Evolutionary conservation across 2,888 invertebrate genomes (phyloP), one percentile per base, ranked within the genome.

Genomic region (Hypomecis atomaria): DNA sequence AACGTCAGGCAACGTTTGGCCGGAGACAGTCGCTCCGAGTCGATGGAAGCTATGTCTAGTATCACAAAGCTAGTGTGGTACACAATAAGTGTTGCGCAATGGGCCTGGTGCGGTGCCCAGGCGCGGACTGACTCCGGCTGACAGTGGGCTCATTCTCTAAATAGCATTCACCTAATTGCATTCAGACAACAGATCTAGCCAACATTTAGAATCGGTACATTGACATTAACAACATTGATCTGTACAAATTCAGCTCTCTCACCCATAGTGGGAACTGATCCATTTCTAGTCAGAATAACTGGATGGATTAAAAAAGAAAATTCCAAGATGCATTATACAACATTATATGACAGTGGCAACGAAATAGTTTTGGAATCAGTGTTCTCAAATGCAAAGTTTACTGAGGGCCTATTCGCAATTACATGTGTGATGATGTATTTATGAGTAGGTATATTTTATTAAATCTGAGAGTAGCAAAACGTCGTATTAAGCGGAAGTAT

Each of bases 241-340:
- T 83, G 83, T 87, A 88, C 79, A 85, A 86, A 80, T 85, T 78
- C 89, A 89, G 91, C 91, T 88, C 90, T 93, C 94, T 94, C 94
- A 94, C 94, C 94, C 92, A 94, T 83, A 88, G 94, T 93, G 90
- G 94, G 93, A 89, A 94, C 93, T 88, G 94, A 92, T 93, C 94
- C 94, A 88, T 93, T 94, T 93, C 94, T 94, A 94, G 94, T 85
- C 91, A 94, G 94, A 91, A 94, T 91, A 87, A 94, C 94, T 94
- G 93, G 90, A 89, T 89, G 89, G 90, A 84, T 89, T 87, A 86
- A 83, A 88, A 89, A 79, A 86, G 80, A 89, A 89, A 89, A 89
- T 82, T 78, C 79, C 85, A 90, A 85, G 83, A 90, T 89, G 89
- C 86, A 88, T 89, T 89, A 77, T 75, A 80, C 67, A 77, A 66